These are phyloP conservation scores for Bothrops jararaca DNA, from an alignment of 2,113 vertebrate genomes.

Conservation along the genomic window DNA sequence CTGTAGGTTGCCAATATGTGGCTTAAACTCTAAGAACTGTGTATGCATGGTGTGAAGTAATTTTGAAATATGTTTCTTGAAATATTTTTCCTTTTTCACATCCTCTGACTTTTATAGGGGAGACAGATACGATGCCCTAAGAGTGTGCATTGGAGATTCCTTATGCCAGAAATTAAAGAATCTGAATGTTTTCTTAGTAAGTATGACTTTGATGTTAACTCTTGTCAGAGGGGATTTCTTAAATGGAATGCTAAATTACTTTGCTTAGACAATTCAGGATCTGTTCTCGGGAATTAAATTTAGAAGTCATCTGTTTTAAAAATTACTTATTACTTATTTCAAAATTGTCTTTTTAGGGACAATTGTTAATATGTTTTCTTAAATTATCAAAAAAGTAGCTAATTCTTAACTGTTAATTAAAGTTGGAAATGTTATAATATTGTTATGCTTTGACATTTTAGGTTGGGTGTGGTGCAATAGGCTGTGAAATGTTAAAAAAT, in stretches of 20 bases:
- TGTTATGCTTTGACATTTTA: constrained; percentile 53
- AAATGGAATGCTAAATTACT: background rate
- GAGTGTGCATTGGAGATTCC: constrained; percentile 88
- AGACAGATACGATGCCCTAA: constrained; percentile 90
- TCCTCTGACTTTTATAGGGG: constrained; percentile 67
- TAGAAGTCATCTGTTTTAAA: background rate
- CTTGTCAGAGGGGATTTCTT: background rate
- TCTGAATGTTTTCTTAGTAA: constrained; percentile 92
- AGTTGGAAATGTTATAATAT: background rate
- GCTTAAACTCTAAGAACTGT: background rate
- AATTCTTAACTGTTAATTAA: background rate
- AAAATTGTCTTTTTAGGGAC: background rate
- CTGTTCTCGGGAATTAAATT: background rate
- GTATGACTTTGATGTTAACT: constrained; percentile 39
- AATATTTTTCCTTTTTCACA: constrained; percentile 1
- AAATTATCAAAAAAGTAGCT: background rate
- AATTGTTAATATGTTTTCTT: background rate
- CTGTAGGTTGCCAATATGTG: background rate
- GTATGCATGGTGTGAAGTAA: background rate
- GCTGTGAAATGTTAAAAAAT: constrained; percentile 99
- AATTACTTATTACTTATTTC: background rate
- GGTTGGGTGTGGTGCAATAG: constrained; percentile 97
- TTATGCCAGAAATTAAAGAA: constrained; percentile 86
- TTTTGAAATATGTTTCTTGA: background rate
- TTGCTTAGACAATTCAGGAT: background rate